Percentiles rank a stretch among this genome's conserved stretches.
phyloP scores from a whole-genome alignment of 37 sponge, comb jelly and placozoan genomes.

The Aphrocallistes beatrix region DNA sequence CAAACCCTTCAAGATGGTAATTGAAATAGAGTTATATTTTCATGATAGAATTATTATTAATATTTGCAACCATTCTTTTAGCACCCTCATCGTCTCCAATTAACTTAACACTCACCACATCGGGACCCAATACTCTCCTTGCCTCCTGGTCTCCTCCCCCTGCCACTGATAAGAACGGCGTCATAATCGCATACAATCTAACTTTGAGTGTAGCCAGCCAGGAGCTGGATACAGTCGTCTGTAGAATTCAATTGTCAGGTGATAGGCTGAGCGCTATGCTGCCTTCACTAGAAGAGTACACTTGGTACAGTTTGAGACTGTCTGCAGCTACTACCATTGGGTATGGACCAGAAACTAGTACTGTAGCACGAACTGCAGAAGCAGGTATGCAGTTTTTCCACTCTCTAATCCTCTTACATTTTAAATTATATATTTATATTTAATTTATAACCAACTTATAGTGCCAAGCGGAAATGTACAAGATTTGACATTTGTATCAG shows the following conservation, averaged over 20 bases:
- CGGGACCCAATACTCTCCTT: background rate
- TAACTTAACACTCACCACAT: background rate
- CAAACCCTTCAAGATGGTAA: constrained; percentile 1
- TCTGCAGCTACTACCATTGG: background rate
- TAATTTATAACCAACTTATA: background rate
- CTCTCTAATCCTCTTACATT: background rate
- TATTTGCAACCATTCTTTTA: no score
- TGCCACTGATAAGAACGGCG: background rate
- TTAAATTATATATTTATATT: background rate
- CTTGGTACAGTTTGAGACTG: background rate
- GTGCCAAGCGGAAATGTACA: background rate
- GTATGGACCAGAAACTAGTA: background rate
- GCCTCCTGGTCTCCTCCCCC: background rate
- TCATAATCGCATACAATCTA: background rate
- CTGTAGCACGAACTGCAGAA: background rate
- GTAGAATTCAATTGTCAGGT: background rate
- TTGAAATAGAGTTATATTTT: background rate
- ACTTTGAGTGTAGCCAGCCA: background rate
- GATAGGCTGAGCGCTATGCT: background rate
- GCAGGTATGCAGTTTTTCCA: background rate
- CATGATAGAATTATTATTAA: no score
- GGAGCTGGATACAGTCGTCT: background rate
- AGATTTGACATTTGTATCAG: background rate
- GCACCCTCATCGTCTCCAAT: background rate
- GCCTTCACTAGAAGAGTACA: background rate